Evolutionary conservation across 2,888 invertebrate genomes (phyloP).

Genomic region (Xestia c-nigrum): DNA sequence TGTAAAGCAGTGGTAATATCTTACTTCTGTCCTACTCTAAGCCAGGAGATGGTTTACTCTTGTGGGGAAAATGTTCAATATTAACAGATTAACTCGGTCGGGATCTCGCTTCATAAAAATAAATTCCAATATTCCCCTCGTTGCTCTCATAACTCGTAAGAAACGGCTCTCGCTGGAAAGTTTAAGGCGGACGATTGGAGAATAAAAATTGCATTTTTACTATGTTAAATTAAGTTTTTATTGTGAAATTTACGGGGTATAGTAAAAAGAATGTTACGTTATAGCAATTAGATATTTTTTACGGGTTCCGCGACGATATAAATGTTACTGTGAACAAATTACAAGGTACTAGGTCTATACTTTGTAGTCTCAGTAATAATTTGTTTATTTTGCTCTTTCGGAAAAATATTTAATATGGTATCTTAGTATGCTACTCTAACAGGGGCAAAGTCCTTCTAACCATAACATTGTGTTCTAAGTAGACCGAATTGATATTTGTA

Average conservation of each 20-base stretch:
- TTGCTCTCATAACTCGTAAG: constrained; percentile 86
- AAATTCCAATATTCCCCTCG: constrained; percentile 87
- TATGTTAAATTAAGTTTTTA: constrained; percentile 87
- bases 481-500: neutral
- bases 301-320: constrained; percentile 57
- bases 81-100: constrained; percentile 87
- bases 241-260: constrained; percentile 81
- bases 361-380: constrained; percentile 29
- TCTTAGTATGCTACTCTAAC: neutral
- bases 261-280: constrained; percentile 71
- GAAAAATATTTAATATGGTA: neutral
- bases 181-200: constrained; percentile 86
- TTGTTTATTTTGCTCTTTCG: constrained; percentile 13
- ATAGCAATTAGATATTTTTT: constrained; percentile 72
- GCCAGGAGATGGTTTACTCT: constrained; percentile 77
- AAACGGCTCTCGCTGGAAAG: constrained; percentile 85
- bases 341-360: constrained; percentile 57
- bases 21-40: constrained; percentile 63
- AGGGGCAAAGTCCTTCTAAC: neutral
- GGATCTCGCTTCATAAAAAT: constrained; percentile 86
- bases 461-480: neutral
- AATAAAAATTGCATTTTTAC: constrained; percentile 88
- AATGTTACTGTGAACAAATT: constrained; percentile 63
- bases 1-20: constrained; percentile 54
- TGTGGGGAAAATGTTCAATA: constrained; percentile 85